Conservation (phyloP, 2,113 vertebrate species). For the Prinia subflava region DNA sequence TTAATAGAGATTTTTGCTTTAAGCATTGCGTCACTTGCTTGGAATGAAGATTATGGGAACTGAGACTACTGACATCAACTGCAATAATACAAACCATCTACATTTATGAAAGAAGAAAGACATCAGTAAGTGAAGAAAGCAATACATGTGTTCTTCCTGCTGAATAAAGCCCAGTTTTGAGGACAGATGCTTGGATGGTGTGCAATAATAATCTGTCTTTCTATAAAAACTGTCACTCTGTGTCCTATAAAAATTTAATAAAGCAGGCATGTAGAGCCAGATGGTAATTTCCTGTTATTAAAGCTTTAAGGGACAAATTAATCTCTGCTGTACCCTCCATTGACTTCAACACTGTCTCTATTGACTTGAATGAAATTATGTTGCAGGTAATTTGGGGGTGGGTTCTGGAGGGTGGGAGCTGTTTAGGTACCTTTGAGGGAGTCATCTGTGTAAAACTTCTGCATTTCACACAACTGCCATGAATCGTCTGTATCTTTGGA, state of each 20-base stretch:
- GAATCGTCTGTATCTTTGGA: not conserved
- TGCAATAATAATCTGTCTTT: not conserved
- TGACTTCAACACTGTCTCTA: not conserved
- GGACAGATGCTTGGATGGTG: not conserved
- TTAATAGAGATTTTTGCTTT: not conserved
- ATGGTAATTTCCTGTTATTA: constrained; percentile 43
- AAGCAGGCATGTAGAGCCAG: not conserved
- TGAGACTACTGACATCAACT: not conserved
- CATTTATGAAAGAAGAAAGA: not conserved
- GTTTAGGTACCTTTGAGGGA: not conserved
- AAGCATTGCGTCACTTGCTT: not conserved
- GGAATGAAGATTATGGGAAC: not conserved
- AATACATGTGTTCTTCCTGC: not conserved
- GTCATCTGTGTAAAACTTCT: not conserved
- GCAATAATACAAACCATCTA: not conserved
- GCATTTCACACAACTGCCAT: not conserved
- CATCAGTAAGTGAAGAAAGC: not conserved
- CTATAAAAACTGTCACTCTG: not conserved
- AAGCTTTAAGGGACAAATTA: constrained; percentile 17
- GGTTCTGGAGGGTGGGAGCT: not conserved
- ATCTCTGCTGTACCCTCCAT: not conserved
- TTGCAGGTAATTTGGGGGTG: not conserved
- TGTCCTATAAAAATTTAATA: constrained; percentile 42
- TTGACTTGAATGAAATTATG: not conserved
- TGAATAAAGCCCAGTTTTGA: not conserved